phyloP scores from a whole-genome alignment of 2,888 invertebrate species.

The Drosophila helvetica region DNA sequence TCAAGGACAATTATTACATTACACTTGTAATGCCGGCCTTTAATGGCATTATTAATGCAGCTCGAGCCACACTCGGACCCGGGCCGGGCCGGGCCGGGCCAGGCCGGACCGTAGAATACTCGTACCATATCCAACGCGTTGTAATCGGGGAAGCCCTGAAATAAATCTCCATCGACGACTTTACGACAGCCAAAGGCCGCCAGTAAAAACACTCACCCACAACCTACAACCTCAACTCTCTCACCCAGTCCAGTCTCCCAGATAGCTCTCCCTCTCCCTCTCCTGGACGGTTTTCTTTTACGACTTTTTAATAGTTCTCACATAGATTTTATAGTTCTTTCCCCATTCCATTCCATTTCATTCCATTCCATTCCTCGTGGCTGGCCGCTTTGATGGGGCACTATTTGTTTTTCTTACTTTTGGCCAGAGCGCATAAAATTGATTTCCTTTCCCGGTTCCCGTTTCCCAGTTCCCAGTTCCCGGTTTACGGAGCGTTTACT shows the following conservation, averaged over 20 bases:
- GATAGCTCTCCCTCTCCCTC: neutral
- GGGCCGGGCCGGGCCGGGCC: no score
- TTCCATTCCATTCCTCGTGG: neutral
- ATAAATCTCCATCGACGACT: conserved; percentile 60
- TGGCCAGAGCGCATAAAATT: conserved; percentile 77
- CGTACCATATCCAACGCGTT: no score
- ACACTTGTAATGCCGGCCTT: conserved; percentile 72
- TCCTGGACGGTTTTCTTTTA: conserved; percentile 63
- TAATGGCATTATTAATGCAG: conserved; percentile 75
- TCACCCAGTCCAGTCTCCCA: no score
- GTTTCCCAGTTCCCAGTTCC: conserved; percentile 1
- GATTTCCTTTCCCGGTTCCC: conserved; percentile 64
- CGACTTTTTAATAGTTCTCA: conserved; percentile 83
- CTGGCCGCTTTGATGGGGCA: conserved; percentile 58
- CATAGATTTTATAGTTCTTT: conserved; percentile 77
- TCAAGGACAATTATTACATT: conserved; percentile 79
- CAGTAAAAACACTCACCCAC: conserved; percentile 62
- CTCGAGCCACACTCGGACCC: conserved; percentile 14
- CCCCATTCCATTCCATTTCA: no score
- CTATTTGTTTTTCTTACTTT: conserved; percentile 60
- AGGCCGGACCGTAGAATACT: no score
- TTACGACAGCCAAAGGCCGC: conserved; percentile 76
- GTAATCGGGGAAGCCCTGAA: conserved; percentile 17
- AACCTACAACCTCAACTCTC: neutral
- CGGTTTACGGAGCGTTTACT: conserved; percentile 46